phyloP scores from a whole-genome alignment of 2,113 vertebrate genomes.

The Nycticebus coucang region DNA sequence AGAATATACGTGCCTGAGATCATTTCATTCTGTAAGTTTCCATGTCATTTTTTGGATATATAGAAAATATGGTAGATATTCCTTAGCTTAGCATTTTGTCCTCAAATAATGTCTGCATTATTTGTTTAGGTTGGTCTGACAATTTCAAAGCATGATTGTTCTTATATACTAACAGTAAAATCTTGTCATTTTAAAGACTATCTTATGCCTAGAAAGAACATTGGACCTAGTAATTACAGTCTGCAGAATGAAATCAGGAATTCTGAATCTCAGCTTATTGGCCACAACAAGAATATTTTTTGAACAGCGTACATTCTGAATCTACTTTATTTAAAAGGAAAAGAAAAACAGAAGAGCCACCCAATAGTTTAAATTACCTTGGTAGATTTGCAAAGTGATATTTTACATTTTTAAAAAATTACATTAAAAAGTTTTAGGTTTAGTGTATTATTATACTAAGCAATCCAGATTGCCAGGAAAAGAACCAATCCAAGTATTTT shows the following conservation, averaged over 20 bases:
- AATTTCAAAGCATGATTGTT: slow-evolving; percentile 15
- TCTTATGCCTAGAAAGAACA: slow-evolving; percentile 32
- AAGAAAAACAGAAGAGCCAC: background rate
- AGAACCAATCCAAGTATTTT: slow-evolving; percentile 62
- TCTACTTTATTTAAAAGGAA: slow-evolving; percentile 46
- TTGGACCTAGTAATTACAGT: slow-evolving; percentile 49
- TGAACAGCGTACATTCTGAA: slow-evolving; percentile 34
- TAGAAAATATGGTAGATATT: slow-evolving; percentile 46
- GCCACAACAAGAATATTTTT: background rate
- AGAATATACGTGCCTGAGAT: slow-evolving; percentile 59
- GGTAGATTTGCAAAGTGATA: background rate
- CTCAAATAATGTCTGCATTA: slow-evolving; percentile 36
- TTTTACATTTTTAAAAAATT: slow-evolving; percentile 17
- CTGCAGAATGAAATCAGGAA: slow-evolving; percentile 54
- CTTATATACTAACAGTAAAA: background rate
- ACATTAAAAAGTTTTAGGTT: background rate
- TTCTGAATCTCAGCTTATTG: slow-evolving; percentile 35
- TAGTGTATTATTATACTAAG: background rate
- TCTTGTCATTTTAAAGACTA: slow-evolving; percentile 24
- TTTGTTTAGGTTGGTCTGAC: slow-evolving; percentile 36
- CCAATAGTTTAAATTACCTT: background rate
- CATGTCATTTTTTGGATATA: slow-evolving; percentile 24
- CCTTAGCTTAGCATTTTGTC: slow-evolving; percentile 39
- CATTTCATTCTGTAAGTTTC: slow-evolving; percentile 65
- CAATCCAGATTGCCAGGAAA: slow-evolving; percentile 43